Evolutionary conservation across 2,888 invertebrate species (phyloP).

Genomic region (Hirtodrosophila trivittata): DNA sequence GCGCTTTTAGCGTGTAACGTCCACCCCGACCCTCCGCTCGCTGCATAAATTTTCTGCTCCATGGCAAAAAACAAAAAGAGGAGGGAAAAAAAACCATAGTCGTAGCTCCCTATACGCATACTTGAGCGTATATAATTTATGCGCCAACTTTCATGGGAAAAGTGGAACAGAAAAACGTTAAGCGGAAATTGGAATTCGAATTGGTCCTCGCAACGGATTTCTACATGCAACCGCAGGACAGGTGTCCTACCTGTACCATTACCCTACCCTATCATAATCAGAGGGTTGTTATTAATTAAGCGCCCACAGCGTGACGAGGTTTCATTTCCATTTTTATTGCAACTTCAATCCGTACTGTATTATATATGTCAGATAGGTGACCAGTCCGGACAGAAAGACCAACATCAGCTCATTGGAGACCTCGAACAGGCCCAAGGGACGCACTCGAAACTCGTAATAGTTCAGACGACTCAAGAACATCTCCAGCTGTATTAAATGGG

Average conservation of each 20-base stretch:
- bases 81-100: constrained; percentile 7
- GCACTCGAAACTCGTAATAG: constrained; percentile 58
- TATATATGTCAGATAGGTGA: constrained; percentile 67
- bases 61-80: constrained; percentile 33
- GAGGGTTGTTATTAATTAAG: constrained; percentile 34
- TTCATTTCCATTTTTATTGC: constrained; percentile 27
- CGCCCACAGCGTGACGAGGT: constrained; percentile 57
- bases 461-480: constrained; percentile 61
- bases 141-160: constrained; percentile 73
- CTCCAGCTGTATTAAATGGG: constrained; percentile 65
- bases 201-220: constrained; percentile 68
- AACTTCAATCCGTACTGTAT: constrained; percentile 49
- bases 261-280: constrained; percentile 18
- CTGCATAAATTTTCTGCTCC: constrained; percentile 77
- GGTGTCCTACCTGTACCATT: constrained; percentile 39
- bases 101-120: not conserved
- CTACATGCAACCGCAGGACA: constrained; percentile 48
- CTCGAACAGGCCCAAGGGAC: constrained; percentile 66
- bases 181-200: constrained; percentile 60
- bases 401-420: constrained; percentile 66
- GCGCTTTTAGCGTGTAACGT: constrained; percentile 70
- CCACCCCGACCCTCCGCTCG: constrained; percentile 32
- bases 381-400: constrained; percentile 60
- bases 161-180: constrained; percentile 66
- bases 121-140: constrained; percentile 59